A percentile compares a stretch with the other conserved stretches of the same genome.
Conservation (phyloP, 2,797 vertebrate species). For the Periparus ater region DNA sequence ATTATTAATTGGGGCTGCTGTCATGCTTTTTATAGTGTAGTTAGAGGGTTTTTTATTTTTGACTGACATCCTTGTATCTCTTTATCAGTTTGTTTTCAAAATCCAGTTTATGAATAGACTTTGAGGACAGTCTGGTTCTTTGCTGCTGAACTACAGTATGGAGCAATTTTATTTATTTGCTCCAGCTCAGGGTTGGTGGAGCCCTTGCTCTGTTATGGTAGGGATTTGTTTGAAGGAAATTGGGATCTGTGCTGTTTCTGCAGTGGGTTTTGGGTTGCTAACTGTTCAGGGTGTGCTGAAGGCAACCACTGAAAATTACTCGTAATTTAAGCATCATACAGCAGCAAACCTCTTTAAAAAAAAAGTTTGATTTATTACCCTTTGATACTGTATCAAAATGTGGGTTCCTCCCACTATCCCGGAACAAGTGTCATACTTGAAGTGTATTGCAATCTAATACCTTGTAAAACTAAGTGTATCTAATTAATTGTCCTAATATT, state of each 20-base stretch:
- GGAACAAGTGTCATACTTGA: constrained; percentile 73
- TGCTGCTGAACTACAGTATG: neutral
- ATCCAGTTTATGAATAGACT: neutral
- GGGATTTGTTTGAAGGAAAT: neutral
- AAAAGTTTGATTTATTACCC: constrained; percentile 38
- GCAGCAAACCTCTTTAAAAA: neutral
- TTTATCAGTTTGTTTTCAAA: neutral
- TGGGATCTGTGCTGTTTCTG: neutral
- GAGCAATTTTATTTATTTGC: neutral
- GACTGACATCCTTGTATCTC: neutral
- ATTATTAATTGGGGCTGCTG: neutral
- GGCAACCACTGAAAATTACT: constrained; percentile 17
- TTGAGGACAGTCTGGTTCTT: neutral
- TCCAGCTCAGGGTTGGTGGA: neutral
- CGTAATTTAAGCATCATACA: constrained; percentile 56
- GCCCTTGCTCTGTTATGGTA: neutral
- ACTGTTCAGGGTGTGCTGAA: neutral
- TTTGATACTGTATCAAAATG: constrained; percentile 49
- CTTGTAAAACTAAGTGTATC: constrained; percentile 86
- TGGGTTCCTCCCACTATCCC: constrained; percentile 43
- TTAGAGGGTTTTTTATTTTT: neutral
- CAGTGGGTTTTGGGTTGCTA: neutral
- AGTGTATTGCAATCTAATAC: constrained; percentile 80
- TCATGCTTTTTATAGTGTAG: neutral
- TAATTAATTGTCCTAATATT: constrained; percentile 88